Evolutionary conservation across 1,140 invertebrate genomes (phyloP), one percentile per base, ranked within the genome.

Genomic region (Radopholus similis): DNA sequence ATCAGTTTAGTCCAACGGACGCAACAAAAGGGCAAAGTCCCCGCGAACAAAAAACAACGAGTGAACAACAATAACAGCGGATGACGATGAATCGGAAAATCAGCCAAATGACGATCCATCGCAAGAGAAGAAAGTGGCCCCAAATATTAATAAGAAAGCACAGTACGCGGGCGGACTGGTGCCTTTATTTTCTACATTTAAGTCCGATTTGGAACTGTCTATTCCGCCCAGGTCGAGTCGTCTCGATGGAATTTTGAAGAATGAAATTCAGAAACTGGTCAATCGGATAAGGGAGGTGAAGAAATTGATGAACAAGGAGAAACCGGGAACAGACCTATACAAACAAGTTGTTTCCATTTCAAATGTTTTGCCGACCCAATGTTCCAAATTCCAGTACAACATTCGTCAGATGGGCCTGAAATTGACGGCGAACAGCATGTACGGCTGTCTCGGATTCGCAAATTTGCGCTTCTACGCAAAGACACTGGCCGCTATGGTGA

Each of bases 391-490:
- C 75, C 84, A 97, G 85, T 96, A 95, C 81, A 91, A 98, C 80
- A 97, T 98, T 62, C 85, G 95, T 54, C 95, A 99, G 84, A 90
- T 92, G 84, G 96, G 94, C 40, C 86, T 99, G 23, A 99, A 99
- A 83, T 85, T 99, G 28, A 99, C 94, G 0, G 96, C 96, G 0
- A 99, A 99, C 84, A 95, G 92, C 67, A 97, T 99, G 93, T 99
- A 99, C 77, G 96, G 96, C 23, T 99, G 96, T 85, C 86, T 99
- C 42, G 96, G 96, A 40, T 97, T 97, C 76, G 86, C 88, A 6
- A 53, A 67, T 0, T 98, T 94, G 1, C 86, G 96, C 55, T 99
- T 99, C 85, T 97, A 91, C 85, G 95, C 95, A 0, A 95, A 95
- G 85, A 90, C 90, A 55, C 85, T 99, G 53, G 96, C 96, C 37